Evolutionary conservation across 2,797 vertebrate species (phyloP).

Genomic region (Furcifer pardalis): DNA sequence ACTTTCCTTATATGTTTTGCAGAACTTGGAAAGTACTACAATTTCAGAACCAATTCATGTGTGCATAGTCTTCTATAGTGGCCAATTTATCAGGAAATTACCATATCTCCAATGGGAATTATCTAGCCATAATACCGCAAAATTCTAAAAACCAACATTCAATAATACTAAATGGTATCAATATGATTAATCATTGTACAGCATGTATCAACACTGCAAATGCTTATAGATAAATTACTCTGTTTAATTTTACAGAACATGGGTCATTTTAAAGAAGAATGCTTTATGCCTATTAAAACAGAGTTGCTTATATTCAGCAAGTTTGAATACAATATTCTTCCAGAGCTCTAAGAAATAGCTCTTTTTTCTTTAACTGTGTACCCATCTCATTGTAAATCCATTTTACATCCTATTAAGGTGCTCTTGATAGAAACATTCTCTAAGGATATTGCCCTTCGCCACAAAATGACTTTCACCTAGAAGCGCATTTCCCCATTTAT

Average conservation of each 20-base stretch:
- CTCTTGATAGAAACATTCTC: slow-evolving; percentile 47
- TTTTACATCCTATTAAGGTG: slow-evolving; percentile 58
- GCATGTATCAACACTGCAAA: slow-evolving; percentile 21
- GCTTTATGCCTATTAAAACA: slow-evolving; percentile 7
- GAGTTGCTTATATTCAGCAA: slow-evolving; percentile 48
- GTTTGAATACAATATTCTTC: slow-evolving; percentile 53
- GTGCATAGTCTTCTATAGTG: slow-evolving; percentile 3
- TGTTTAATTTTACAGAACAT: slow-evolving; percentile 52
- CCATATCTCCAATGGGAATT: neutral
- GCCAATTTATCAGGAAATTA: slow-evolving; percentile 32
- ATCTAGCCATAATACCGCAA: slow-evolving; percentile 17
- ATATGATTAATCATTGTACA: neutral
- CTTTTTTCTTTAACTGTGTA: slow-evolving; percentile 54
- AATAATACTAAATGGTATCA: slow-evolving; percentile 47
- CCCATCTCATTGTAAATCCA: slow-evolving; percentile 44
- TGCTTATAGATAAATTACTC: slow-evolving; percentile 17
- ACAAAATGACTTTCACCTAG: slow-evolving; percentile 48
- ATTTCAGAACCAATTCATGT: slow-evolving; percentile 38
- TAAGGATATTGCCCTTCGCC: slow-evolving; percentile 54
- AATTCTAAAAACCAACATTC: slow-evolving; percentile 34
- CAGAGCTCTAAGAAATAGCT: slow-evolving; percentile 53
- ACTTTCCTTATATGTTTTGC: neutral
- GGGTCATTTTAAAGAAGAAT: slow-evolving; percentile 9
- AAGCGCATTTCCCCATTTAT: slow-evolving; percentile 41
- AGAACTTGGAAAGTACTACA: slow-evolving; percentile 37